Conservation (phyloP, 1,140 invertebrate genomes). For the Thereuonema tuberculata region DNA sequence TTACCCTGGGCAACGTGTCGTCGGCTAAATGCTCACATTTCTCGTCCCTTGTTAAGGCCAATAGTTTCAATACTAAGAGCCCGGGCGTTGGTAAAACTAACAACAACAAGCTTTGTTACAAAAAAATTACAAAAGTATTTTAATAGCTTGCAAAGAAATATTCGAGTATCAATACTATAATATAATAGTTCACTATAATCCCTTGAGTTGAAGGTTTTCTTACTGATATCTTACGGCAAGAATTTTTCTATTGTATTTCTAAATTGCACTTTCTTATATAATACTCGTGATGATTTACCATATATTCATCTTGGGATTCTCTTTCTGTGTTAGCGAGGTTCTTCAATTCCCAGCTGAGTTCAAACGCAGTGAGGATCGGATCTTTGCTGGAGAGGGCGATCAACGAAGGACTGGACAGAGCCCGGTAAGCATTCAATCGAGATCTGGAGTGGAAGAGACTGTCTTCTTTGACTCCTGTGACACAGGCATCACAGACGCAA, state of each 20-base stretch:
- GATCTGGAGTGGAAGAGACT: slow-evolving; percentile 77
- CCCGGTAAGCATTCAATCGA: slow-evolving; percentile 82
- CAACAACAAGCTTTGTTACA: too few species aligned
- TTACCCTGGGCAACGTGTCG: too few species aligned
- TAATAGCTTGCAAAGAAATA: too few species aligned
- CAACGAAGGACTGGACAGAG: slow-evolving; percentile 81
- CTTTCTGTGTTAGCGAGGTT: slow-evolving; percentile 89
- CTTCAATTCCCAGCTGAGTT: slow-evolving; percentile 89
- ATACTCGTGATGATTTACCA: slow-evolving; percentile 31
- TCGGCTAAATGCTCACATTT: too few species aligned
- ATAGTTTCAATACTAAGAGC: too few species aligned
- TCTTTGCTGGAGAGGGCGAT: slow-evolving; percentile 90
- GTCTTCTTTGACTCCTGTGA: slow-evolving; percentile 66
- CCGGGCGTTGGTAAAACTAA: too few species aligned
- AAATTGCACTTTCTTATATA: too few species aligned
- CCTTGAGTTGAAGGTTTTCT: too few species aligned
- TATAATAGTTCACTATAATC: too few species aligned
- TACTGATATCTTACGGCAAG: too few species aligned
- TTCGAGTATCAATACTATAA: slow-evolving; percentile 6
- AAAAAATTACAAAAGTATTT: too few species aligned
- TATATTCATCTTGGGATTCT: slow-evolving; percentile 75
- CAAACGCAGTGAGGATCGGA: slow-evolving; percentile 92
- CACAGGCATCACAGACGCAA: slow-evolving; percentile 79
- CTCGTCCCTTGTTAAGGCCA: too few species aligned
- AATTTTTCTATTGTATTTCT: not conserved